phyloP scores from a whole-genome alignment of 2,888 invertebrate genomes.

The Epinotia ramella region DNA sequence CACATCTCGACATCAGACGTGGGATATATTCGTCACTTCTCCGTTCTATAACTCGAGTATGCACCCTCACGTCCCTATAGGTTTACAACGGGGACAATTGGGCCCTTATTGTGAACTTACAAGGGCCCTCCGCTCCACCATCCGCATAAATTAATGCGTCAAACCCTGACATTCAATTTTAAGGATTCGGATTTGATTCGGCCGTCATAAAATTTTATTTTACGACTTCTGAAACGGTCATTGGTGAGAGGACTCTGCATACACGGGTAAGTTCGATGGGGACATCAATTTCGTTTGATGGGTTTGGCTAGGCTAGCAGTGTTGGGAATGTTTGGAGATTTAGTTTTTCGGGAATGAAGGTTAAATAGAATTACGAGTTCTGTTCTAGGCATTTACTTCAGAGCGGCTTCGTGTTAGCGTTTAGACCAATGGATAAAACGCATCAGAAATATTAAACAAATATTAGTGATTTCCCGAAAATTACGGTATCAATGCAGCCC shows the following conservation, averaged over 20 bases:
- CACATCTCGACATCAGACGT: too few species aligned
- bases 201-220: slow-evolving; percentile 37
- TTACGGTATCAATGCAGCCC: too few species aligned
- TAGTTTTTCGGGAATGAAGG: background rate
- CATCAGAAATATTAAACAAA: too few species aligned
- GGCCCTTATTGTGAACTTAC: slow-evolving; percentile 38
- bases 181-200: slow-evolving; percentile 38
- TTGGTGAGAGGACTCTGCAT: slow-evolving; percentile 11
- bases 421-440: too few species aligned
- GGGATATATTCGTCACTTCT: too few species aligned
- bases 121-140: slow-evolving; percentile 28
- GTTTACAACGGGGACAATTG: slow-evolving; percentile 30
- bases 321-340: background rate
- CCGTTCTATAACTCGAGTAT: background rate
- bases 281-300: background rate
- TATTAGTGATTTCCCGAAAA: too few species aligned
- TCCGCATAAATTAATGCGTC: slow-evolving; percentile 38
- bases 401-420: too few species aligned
- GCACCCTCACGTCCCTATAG: background rate
- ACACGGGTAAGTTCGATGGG: background rate
- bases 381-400: background rate
- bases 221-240: slow-evolving; percentile 33
- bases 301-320: background rate
- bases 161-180: slow-evolving; percentile 37
- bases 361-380: background rate